Conservation (phyloP, 2,888 invertebrate species). For the Drosophila sordidapex region DNA sequence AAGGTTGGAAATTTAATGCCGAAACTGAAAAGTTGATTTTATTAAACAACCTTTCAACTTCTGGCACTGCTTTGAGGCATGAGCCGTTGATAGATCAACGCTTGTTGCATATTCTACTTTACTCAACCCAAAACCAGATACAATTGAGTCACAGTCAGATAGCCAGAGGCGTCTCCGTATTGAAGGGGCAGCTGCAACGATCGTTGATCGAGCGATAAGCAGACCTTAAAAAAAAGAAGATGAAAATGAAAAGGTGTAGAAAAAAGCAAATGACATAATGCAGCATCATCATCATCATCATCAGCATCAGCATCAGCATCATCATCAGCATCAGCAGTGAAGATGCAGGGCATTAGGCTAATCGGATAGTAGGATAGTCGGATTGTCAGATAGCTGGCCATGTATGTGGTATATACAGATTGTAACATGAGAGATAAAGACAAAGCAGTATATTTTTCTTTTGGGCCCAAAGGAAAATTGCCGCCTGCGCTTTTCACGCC, state of each 20-base stretch:
- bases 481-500: slow-evolving; percentile 78
- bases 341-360: slow-evolving; percentile 70
- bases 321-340: slow-evolving; percentile 29
- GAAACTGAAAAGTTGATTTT: slow-evolving; percentile 19
- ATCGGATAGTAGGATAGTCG: slow-evolving; percentile 67
- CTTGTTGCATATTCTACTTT: background rate
- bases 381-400: slow-evolving; percentile 35
- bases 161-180: slow-evolving; percentile 1
- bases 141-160: slow-evolving; percentile 48
- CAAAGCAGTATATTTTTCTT: background rate
- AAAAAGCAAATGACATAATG: slow-evolving; percentile 78
- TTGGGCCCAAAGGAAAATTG: slow-evolving; percentile 52
- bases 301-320: slow-evolving; percentile 17
- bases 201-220: slow-evolving; percentile 53
- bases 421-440: slow-evolving; percentile 31
- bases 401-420: background rate
- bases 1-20: slow-evolving; percentile 34
- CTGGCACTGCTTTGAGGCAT: slow-evolving; percentile 14
- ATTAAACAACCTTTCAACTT: slow-evolving; percentile 9
- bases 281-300: slow-evolving; percentile 62
- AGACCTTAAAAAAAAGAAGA: slow-evolving; percentile 8
- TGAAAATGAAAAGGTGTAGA: slow-evolving; percentile 56
- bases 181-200: slow-evolving; percentile 62
- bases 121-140: slow-evolving; percentile 8
- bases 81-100: slow-evolving; percentile 34